These are phyloP conservation scores for Helobdella robusta DNA, from an alignment of 2,888 invertebrate genomes.

Conservation along the genomic window DNA sequence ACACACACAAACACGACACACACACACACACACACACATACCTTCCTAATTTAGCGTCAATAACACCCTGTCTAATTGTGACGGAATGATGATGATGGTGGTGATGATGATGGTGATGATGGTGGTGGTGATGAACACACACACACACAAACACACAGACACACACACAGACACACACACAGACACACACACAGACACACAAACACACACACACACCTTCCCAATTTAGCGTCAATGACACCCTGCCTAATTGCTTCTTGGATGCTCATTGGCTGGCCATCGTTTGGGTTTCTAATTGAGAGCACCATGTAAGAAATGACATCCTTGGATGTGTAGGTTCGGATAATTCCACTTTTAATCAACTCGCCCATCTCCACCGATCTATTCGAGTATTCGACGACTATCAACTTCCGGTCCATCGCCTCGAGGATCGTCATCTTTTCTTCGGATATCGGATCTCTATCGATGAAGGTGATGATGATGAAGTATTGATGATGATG, in stretches of 20 bases:
- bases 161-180: too few species aligned
- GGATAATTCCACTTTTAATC: slow-evolving; percentile 33
- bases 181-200: too few species aligned
- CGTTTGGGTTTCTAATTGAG: slow-evolving; percentile 32
- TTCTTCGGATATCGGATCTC: slow-evolving; percentile 41
- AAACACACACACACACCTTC: slow-evolving; percentile 9
- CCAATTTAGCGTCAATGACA: slow-evolving; percentile 30
- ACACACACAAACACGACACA: too few species aligned
- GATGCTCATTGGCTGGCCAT: slow-evolving; percentile 28
- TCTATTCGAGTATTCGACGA: slow-evolving; percentile 38
- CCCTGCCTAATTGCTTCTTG: slow-evolving; percentile 31
- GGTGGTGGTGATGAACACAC: too few species aligned
- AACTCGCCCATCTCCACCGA: slow-evolving; percentile 34
- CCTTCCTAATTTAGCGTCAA: slow-evolving; percentile 30
- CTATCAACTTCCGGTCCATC: slow-evolving; percentile 42
- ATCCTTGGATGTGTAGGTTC: slow-evolving; percentile 31
- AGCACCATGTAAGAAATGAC: slow-evolving; percentile 33
- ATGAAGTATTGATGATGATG: too few species aligned
- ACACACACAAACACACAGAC: too few species aligned
- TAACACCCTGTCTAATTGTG: slow-evolving; percentile 31
- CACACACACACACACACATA: neutral
- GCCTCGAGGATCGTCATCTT: slow-evolving; percentile 46
- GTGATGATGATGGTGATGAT: too few species aligned
- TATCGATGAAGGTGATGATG: neutral
- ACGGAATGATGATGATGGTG: too few species aligned